Evolutionary conservation across 2,797 vertebrate species (phyloP), one percentile per base, ranked within the genome.

Genomic region (Malacoraja senta): DNA sequence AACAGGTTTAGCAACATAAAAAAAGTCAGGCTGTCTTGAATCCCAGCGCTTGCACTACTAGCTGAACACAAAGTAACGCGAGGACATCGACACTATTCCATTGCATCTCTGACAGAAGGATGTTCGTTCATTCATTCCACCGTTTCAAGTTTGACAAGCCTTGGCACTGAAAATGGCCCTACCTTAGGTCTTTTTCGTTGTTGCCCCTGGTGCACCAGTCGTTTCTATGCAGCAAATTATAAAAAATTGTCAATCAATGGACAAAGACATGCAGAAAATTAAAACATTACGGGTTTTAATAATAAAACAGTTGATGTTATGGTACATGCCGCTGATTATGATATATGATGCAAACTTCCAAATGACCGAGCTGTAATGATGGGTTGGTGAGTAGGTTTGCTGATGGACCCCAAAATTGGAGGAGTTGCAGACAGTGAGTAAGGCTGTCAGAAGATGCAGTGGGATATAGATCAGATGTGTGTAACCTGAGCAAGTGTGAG

Each of bases 151-250:
- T 93, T 93, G 91, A 94, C 86, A 77, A 93, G 93, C 94, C 94
- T 95, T 94, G 95, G 93, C 94, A 95, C 96, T 95, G 94, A 92
- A 94, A 93, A 88, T 93, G 95, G 3, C 35, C 95, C 94, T 97
- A 99, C 98, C 97, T 98, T 98, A n/a, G 96, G 96, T 96, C 96
- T 98, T 96, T 97, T 98, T 96, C 97, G 98, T 95, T 97, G 97
- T 95, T 98, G 97, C 95, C 97, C 97, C 95, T 97, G 97, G 96
- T 96, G 96, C 93, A 95, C 95, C 88, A 96, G 95, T 94, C 95
- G 96, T 95, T 97, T 97, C 97, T 97, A 95, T 94, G 19, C 29
- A 95, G 63, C 24, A 95, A 94, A 93, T 93, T 94, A 94, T 10
- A 94, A 77, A 94, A 0, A 93, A 61, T 91, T 93, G 79, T 92